A percentile compares a stretch with the other conserved stretches of the same genome.
phyloP scores from a whole-genome alignment of 1,140 invertebrate species.

The Drosophila pandora region DNA sequence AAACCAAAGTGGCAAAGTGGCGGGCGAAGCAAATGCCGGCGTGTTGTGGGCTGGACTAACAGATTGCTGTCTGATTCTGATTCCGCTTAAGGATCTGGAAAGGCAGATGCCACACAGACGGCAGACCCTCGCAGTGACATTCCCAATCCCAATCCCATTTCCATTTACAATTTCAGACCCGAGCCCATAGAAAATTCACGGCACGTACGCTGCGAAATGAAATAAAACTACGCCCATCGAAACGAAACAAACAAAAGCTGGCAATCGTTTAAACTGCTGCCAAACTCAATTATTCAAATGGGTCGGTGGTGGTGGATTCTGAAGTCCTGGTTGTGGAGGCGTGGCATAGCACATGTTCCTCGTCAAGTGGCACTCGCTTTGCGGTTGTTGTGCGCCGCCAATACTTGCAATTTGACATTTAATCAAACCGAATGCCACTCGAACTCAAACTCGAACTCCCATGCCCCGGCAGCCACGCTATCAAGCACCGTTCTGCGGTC shows the following conservation, averaged over 20 bases:
- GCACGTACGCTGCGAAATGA: conserved; percentile 69
- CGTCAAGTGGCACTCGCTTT: conserved; percentile 60
- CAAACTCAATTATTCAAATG: conserved; percentile 79
- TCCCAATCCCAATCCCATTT: conserved; percentile 21
- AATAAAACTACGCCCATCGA: conserved; percentile 72
- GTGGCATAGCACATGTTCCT: conserved; percentile 20
- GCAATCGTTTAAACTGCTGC: conserved; percentile 67
- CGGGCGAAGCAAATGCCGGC: not conserved
- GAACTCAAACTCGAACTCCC: conserved; percentile 10
- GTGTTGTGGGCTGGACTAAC: conserved; percentile 47
- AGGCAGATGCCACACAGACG: conserved; percentile 21
- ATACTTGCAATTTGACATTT: conserved; percentile 75
- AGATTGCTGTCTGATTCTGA: conserved; percentile 61
- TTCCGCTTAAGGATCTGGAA: not conserved
- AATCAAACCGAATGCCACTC: conserved; percentile 59
- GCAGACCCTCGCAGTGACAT: not conserved
- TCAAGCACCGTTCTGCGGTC: conserved; percentile 56
- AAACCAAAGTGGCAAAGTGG: conserved; percentile 22
- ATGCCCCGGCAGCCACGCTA: conserved; percentile 24
- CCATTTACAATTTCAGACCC: conserved; percentile 34
- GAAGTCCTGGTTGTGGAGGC: not conserved
- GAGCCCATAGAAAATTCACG: conserved; percentile 27
- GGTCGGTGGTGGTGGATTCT: not conserved
- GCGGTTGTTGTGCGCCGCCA: conserved; percentile 39
- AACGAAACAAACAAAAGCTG: conserved; percentile 56